Base-by-base conservation (phyloP, 1,140 invertebrate species). In the Heterodera schachtii region DNA sequence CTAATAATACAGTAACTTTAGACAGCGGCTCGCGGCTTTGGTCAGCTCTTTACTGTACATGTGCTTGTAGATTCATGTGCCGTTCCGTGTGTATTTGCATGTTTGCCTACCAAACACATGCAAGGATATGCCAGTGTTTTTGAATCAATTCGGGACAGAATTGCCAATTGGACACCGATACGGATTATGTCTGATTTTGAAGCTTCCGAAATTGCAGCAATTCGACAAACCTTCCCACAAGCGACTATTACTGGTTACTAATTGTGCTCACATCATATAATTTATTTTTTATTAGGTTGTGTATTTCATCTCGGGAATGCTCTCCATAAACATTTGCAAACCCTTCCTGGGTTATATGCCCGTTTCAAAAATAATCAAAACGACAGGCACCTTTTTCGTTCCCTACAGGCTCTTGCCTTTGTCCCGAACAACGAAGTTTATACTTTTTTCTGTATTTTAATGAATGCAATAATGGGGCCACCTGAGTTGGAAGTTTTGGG, bases 181-280 rank as follows among this genome's bases (percentile, higher is more conserved):
- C 46, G 75, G 16, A 19, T 77, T 9, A 77, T 77, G 75, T 77
- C 46, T 66, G 74, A 75, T 19, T 75, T 75, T 64, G 74, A 75
- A 60, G 47, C 47, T 13, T 8, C 43, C n/a, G 74, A 75, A 64
- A 11, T 75, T 13, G 47, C 74, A 11, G 74, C 74, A 7, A 21
- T 75, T 52, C 43, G 43, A 11, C 43, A 75, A 66, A 11, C 11
- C 11, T 75, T 75, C 11, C 74, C 74, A 13, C 43, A 75, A 44
- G 74, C 74, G 74, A 52, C 7, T 11, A 52, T 75, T 13, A 75
- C 74, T 64, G 47, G 74, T 75, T 43, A 41, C 7, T 44, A 49
- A 75, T 8, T 9, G n/a, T 7, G 47, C 47, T 6, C 4, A 49
- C 41, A 75, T 46, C 19, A 70, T 69, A 60, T 46, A 76, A 57